Conservation (phyloP, 2,888 invertebrate species). For the Schizaphis graminum region DNA sequence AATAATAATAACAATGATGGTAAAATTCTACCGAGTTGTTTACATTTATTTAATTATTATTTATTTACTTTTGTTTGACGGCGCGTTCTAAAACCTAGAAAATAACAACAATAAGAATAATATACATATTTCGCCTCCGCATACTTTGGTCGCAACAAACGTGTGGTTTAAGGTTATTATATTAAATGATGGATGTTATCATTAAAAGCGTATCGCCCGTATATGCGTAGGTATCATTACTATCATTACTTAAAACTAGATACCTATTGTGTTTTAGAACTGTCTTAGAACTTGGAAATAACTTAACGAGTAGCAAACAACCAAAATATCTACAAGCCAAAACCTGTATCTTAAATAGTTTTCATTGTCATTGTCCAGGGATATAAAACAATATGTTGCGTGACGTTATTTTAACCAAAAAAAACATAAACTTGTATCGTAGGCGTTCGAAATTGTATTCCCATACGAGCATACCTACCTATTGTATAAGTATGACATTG, state of each 20-base stretch:
- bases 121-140: not conserved
- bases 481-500: no score
- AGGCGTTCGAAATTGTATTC: not conserved
- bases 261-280: not conserved
- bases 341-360: not conserved
- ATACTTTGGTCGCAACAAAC: not conserved
- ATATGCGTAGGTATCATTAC: not conserved
- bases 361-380: not conserved
- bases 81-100: slow-evolving; percentile 16
- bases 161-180: not conserved
- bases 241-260: not conserved
- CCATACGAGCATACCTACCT: no score
- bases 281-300: not conserved
- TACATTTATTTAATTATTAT: slow-evolving; percentile 10
- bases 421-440: not conserved
- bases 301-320: not conserved
- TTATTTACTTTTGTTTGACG: not conserved
- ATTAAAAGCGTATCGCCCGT: not conserved
- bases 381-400: not conserved
- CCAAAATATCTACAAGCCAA: not conserved
- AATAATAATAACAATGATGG: not conserved
- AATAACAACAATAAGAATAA: not conserved
- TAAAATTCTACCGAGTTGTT: not conserved
- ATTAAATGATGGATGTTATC: not conserved
- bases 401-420: not conserved